Base-by-base conservation (phyloP, 2,113 vertebrate genomes). In the Melanerpes aurifrons region DNA sequence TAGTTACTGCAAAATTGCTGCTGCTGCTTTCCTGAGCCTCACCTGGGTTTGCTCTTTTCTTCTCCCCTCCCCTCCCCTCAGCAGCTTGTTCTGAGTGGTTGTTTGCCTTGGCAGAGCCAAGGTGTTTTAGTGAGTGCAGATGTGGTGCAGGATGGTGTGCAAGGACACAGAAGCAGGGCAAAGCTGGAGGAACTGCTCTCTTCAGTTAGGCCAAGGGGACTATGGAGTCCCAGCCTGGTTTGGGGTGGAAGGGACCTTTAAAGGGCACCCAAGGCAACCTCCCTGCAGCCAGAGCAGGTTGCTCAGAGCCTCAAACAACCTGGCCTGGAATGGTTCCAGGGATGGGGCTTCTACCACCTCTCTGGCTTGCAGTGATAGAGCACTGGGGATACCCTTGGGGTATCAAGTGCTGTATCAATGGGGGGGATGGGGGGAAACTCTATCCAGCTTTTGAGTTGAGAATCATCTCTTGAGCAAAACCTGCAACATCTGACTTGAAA, bases 181-280 rank as follows among this genome's bases (percentile, higher is more conserved):
- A 19, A 21, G 35, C 2, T 21, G 21, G 10, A 29, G 18, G 61
- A 68, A 53, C 15, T 0, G 0, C 13, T 43, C 25, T 29, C 8
- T 20, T 22, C 32, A 9, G 22, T 53, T 17, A 31, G 25, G 11
- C 20, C 70, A 63, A 40, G n/a, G 17, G 56, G 31, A 57, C 10
- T 8, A 7, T 29, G 54, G 54, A 57, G 17, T 57, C 56, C 29
- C 28, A 57, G 28, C 31, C 15, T 29, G 56, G 28, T 57, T 57
- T 57, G 56, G 56, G 15, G 29, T 57, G 56, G 56, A 57, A 57
- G 28, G 16, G 28, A 57, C 28, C 28, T 57, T 57, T 57, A 28
- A 57, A 57, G 26, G 56, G 17, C 56, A 57, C 28, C 15, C 17
- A 57, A 25, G 9, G 26, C 54, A 56, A 57, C 14, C 28, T 15